A percentile compares a stretch with the other conserved stretches of the same genome.
Conservation (phyloP, 64 coral and sea anemone genomes). For the Montipora efflorescens region DNA sequence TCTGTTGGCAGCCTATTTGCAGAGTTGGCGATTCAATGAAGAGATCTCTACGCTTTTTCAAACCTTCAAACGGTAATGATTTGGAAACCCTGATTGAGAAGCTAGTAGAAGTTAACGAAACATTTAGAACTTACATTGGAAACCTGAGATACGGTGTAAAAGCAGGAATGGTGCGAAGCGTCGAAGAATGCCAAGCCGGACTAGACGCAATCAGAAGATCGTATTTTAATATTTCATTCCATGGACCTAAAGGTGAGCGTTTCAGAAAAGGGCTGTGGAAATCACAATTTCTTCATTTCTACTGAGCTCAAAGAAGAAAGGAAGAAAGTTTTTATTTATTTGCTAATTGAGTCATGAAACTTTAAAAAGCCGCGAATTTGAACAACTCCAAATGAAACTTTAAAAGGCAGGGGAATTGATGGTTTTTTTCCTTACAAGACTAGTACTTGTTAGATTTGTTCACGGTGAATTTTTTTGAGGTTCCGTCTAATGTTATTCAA, state of each 20-base stretch:
- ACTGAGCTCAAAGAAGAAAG: no score
- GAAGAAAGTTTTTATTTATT: no score
- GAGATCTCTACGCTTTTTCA: conserved; percentile 55
- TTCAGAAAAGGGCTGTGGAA: no score
- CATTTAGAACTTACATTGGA: conserved; percentile 50
- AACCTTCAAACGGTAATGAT: conserved; percentile 38
- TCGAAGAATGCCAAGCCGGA: conserved; percentile 78
- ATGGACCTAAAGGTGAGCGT: conserved; percentile 47
- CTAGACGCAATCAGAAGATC: conserved; percentile 58
- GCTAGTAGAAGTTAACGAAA: conserved; percentile 59
- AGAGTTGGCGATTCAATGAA: conserved; percentile 16
- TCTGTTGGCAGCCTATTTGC: conserved; percentile 76
- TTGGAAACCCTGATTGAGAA: conserved; percentile 60
- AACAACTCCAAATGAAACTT: no score
- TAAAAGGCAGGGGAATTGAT: no score
- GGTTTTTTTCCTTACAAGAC: not conserved
- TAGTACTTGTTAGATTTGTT: not conserved
- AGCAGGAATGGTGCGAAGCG: conserved; percentile 83
- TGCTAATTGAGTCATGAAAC: no score
- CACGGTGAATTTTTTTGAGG: not conserved
- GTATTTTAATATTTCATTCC: conserved; percentile 50
- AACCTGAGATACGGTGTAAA: conserved; percentile 75
- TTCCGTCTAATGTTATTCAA: conserved; percentile 13
- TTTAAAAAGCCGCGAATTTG: no score
- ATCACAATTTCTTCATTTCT: no score